Evolutionary conservation across 2,888 invertebrate species (phyloP).

Genomic region (Neelides folsomi): DNA sequence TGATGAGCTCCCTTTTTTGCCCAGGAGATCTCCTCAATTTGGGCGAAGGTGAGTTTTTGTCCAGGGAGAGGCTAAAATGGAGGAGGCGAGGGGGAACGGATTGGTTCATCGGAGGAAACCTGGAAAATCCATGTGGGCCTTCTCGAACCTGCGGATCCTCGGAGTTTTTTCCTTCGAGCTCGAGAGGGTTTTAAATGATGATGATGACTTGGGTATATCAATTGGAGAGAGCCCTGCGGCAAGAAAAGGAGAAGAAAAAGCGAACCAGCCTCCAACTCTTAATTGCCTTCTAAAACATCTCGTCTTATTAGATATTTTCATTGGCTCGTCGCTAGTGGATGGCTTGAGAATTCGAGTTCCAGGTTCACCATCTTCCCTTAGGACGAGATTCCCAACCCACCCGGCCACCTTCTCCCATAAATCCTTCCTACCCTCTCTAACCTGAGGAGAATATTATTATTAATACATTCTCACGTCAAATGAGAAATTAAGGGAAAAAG

Average conservation of each 20-base stretch:
- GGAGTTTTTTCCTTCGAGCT: slow-evolving; percentile 6
- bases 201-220: slow-evolving; percentile 30
- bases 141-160: background rate
- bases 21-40: too few relatives aligned
- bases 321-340: slow-evolving; percentile 8
- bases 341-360: background rate
- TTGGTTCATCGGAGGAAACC: too few relatives aligned
- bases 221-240: slow-evolving; percentile 11
- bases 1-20: too few relatives aligned
- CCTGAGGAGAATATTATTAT: too few relatives aligned
- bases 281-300: slow-evolving; percentile 22
- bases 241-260: background rate
- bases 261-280: slow-evolving; percentile 19
- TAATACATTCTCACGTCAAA: too few relatives aligned
- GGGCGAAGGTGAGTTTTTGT: too few relatives aligned
- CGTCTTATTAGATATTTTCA: slow-evolving; percentile 25
- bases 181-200: slow-evolving; percentile 18
- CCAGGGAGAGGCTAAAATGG: too few relatives aligned
- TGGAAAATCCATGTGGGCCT: too few relatives aligned
- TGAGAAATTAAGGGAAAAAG: too few relatives aligned
- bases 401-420: too few relatives aligned
- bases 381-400: background rate
- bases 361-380: background rate
- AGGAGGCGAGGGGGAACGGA: too few relatives aligned
- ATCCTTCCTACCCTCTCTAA: too few relatives aligned